Base-by-base conservation (phyloP, 2,888 invertebrate species). In the Patella caerulea region DNA sequence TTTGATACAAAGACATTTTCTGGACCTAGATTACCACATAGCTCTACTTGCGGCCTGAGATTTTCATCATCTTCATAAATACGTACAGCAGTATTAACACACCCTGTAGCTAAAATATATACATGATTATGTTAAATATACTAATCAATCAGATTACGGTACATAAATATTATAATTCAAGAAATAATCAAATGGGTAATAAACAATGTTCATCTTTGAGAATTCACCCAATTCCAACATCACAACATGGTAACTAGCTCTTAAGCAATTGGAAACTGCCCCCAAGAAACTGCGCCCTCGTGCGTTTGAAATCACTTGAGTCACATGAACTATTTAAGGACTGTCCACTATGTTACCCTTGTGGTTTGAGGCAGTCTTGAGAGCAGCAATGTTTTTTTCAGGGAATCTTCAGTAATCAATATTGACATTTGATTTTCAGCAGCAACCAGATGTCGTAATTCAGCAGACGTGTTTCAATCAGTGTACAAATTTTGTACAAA, bases 1-100 rank as follows among this genome's bases (percentile, higher is more conserved):
- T 95, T 95, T 84, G 98, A 97, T 87, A 96, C 93, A 91, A 95
- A 96, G 92, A 96, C 95, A 95, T 96, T 96, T 89, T 95, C 95
- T 12, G 80, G 74, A 17, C 83, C 65, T 85, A 95, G 95, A n/a
- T 81, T 80, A 1, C 89, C 90, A 84, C 91, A 91, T 15, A 89
- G 76, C 77, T 89, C 87, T 55, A 85, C 76, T 2, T 82, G 73
- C 17, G 88, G 86, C 70, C 75, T 53, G 56, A 78, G 34, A 11
- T 77, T 77, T 15, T 79, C 78, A 29, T 77, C 77, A 55, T 82
- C 79, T 11, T 84, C 83, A 80, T 89, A 87, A 34, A 91, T 81
- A 71, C 88, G 84, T 34, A 91, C 76, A 11, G 89, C 88, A 29
- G 90, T 89, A 74, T 87, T 84, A 55, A 84, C 84, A 80, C 91